Conservation (phyloP, 2,888 invertebrate genomes). For the Metalampra italica region DNA sequence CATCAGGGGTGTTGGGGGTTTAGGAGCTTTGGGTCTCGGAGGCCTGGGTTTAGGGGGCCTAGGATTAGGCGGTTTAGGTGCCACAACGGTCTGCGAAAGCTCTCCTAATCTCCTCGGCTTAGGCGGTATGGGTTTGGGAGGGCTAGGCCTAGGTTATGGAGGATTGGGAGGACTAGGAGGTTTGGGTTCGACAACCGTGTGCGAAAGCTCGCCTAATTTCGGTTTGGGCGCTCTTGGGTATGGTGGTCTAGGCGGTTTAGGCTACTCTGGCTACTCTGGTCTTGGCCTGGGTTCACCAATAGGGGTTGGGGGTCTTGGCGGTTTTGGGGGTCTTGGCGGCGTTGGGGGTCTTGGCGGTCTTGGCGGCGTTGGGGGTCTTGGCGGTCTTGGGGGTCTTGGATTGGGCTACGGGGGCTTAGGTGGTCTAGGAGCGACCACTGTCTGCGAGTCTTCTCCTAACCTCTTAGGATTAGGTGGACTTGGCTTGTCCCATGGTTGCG, state of each 20-base stretch:
- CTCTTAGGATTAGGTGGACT: neutral
- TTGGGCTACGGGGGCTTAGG: neutral
- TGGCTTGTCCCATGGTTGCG: too few relatives aligned
- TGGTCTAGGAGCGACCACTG: conserved; percentile 7
- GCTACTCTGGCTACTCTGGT: conserved; percentile 2
- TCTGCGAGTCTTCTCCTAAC: conserved; percentile 18
- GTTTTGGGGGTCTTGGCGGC: too few relatives aligned
- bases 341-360: neutral
- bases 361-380: conserved; percentile 1
- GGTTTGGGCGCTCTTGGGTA: neutral
- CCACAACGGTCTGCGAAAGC: conserved; percentile 18
- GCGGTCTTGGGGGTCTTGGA: neutral
- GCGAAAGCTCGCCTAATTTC: conserved; percentile 15
- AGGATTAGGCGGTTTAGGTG: conserved; percentile 4
- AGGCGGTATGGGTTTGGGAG: conserved; percentile 13
- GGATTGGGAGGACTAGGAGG: conserved; percentile 4
- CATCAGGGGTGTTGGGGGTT: neutral
- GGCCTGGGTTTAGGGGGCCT: neutral
- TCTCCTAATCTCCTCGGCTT: conserved; percentile 11
- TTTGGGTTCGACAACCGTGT: conserved; percentile 12
- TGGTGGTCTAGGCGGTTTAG: too few relatives aligned
- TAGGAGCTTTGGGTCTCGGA: conserved; percentile 1
- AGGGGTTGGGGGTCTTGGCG: neutral
- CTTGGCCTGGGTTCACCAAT: neutral
- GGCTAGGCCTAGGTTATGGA: conserved; percentile 5